Conservation (phyloP, 2,888 invertebrate species). For the Luffia ferchaultella region DNA sequence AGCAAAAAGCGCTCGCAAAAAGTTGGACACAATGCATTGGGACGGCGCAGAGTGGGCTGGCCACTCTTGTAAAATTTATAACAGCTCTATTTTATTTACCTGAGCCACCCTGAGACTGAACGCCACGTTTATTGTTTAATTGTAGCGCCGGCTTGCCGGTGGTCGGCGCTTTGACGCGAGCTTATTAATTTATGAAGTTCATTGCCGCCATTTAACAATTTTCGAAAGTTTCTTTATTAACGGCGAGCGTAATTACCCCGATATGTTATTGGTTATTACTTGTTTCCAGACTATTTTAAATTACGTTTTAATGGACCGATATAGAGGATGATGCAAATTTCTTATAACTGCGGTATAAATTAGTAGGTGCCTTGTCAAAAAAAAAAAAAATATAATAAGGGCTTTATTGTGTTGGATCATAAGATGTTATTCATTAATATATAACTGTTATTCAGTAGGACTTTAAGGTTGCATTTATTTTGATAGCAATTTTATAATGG, state of each 20-base stretch:
- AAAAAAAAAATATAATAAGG: not conserved
- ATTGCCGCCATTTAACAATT: not conserved
- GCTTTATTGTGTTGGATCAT: not conserved
- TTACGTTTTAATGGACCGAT: not conserved
- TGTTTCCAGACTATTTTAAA: not conserved
- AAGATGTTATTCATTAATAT: not conserved
- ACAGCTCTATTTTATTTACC: slow-evolving; percentile 65
- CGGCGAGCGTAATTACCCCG: not conserved
- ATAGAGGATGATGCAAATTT: not conserved
- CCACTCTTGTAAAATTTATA: slow-evolving; percentile 61
- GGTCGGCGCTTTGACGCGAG: slow-evolving; percentile 42
- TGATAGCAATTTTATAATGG: too few species aligned
- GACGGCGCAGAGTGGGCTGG: slow-evolving; percentile 35
- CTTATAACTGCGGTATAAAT: not conserved
- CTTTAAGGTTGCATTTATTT: too few species aligned
- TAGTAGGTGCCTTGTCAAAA: not conserved
- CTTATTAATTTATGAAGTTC: slow-evolving; percentile 54
- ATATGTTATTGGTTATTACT: not conserved
- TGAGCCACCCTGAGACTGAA: slow-evolving; percentile 35
- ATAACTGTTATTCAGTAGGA: too few species aligned
- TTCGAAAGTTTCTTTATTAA: not conserved
- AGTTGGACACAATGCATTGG: slow-evolving; percentile 55
- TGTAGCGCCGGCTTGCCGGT: slow-evolving; percentile 31
- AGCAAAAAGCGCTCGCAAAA: slow-evolving; percentile 48
- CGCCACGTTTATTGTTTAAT: slow-evolving; percentile 51